Evolutionary conservation across 2,888 invertebrate species (phyloP).

Genomic region (Lapara coniferarum): DNA sequence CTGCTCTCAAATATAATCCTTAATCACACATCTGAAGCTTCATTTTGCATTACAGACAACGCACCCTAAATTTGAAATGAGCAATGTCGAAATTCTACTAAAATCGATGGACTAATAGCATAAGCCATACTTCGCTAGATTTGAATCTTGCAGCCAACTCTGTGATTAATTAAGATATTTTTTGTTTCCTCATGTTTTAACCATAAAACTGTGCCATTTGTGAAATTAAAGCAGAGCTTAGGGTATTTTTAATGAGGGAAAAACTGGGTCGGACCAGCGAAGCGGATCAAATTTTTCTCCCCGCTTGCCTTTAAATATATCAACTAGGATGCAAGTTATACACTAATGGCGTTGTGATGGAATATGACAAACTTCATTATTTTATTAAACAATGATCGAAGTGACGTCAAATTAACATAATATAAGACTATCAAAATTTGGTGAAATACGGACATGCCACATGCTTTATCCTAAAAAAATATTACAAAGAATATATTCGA

Average conservation of each 20-base stretch:
- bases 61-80: conserved; percentile 13
- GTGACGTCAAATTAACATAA: too few relatives aligned
- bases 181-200: conserved; percentile 30
- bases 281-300: conserved; percentile 52
- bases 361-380: too few relatives aligned
- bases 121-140: conserved; percentile 15
- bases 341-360: not conserved
- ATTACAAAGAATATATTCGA: too few relatives aligned
- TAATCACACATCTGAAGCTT: not conserved
- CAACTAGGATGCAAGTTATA: conserved; percentile 12
- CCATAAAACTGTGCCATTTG: conserved; percentile 43
- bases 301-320: conserved; percentile 37
- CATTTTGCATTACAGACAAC: not conserved
- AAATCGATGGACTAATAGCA: conserved; percentile 13
- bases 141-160: not conserved
- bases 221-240: conserved; percentile 48
- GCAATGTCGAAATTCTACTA: not conserved
- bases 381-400: too few relatives aligned
- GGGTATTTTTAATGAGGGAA: conserved; percentile 50
- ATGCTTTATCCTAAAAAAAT: not conserved
- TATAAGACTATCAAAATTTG: too few relatives aligned
- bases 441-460: too few relatives aligned
- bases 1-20: not conserved
- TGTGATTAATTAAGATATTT: conserved; percentile 28
- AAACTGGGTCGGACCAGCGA: conserved; percentile 48